Base-by-base conservation (phyloP, 2,113 vertebrate genomes). In the Saiga tatarica region DNA sequence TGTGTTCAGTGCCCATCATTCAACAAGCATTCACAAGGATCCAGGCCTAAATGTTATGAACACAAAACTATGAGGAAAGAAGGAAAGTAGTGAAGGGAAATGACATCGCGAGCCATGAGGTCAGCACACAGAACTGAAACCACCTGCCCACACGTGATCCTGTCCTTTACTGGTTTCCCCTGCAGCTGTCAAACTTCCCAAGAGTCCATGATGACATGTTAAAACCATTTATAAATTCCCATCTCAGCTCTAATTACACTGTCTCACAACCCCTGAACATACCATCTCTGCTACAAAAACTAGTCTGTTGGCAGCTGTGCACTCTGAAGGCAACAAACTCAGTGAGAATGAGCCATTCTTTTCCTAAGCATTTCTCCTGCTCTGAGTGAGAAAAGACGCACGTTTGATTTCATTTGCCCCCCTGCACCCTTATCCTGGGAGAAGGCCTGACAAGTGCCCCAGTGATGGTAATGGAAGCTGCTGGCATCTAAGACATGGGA, bases 21-120 rank as follows among this genome's bases (percentile, higher is more conserved):
- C 97, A 95, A 82, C 79, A 97, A 89, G 92, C 92, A 45, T 91
- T 92, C 96, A 64, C 85, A 36, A 88, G 91, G 86, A 91, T 45
- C 47, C 39, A 9, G 23, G 67, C 76, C 76, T 71, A 79, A 91
- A 84, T 91, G 93, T 74, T 96, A 95, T 12, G 42, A 81, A 97
- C 33, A 97, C 96, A 97, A 93, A 97, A 97, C 93, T 87, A 57
- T 87, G 95, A 97, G 52, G 55, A 94, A 93, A 93, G 94, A 93
- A 45, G 64, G 33, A 91, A 74, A 10, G 71, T 1, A 76, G 71
- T 26, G 91, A 57, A 36, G 23, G 83, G 39, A 42, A 67, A 90
- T 55, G 90, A 64, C 78, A 39, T 19, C 1, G 0, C 30, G 42
- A 96, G 82, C 93, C 19, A 81, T 90, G 97, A 96, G 26, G 19